Base-by-base conservation (phyloP, 2,113 vertebrate species). In the Daphoenositta chrysoptera region DNA sequence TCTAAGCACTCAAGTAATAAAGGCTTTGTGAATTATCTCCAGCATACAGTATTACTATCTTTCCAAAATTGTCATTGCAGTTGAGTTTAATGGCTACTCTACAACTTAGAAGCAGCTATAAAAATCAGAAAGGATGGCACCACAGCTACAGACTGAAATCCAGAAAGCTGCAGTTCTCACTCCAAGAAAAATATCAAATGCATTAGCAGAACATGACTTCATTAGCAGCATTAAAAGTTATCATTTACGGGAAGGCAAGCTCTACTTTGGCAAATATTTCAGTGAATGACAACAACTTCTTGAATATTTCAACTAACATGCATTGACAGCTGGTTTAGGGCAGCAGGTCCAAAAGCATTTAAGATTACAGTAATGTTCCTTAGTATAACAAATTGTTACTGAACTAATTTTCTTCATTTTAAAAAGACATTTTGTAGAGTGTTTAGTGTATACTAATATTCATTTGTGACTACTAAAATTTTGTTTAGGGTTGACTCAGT, bases 141-240 rank as follows among this genome's bases (percentile, higher is more conserved):
- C 37, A 70, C 68, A 83, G 53, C 56, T 91, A 26, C 47, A 87
- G 84, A 84, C 40, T 86, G 89, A 90, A 96, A 93, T 83, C 56
- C 42, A 93, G 76, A 92, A 75, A 90, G 86, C 80, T 66, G 64
- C 37, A 56, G 37, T 70, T 93, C 61, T 73, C 78, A 70, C 66
- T 96, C 82, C 91, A 92, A 83, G 77, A 89, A 91, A 83, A 88
- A 58, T 61, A 96, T 50, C 71, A 85, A 96, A 82, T 78, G 82
- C 97, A 97, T 97, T 97, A 97, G 93, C 89, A 91, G 77, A 91
- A 70, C 37, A 79, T 86, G 48, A 90, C 79, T 96, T 96, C 94
- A 96, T 97, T 95, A 95, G 63, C 68, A 91, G 84, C 95, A 94
- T 87, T 95, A 80, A 33, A 76, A 94, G 28, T 93, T 88, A 70